phyloP scores from a whole-genome alignment of 2,797 vertebrate species.

The Spinus olivaceus region DNA sequence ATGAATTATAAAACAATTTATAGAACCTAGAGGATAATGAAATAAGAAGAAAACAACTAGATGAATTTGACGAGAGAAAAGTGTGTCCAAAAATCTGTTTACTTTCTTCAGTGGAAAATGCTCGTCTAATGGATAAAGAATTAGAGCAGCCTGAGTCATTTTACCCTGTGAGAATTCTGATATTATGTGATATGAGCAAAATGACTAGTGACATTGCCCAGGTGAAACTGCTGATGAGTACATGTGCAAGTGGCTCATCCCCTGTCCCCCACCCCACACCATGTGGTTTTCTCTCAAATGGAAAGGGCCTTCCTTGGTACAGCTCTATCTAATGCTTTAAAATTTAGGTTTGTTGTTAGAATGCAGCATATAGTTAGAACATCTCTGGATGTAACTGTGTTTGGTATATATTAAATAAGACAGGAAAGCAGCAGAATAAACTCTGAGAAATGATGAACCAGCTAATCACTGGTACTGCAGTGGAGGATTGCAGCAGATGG shows the following conservation, averaged over 20 bases:
- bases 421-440: neutral
- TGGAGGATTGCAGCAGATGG: neutral
- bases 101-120: neutral
- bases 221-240: neutral
- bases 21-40: neutral
- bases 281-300: neutral
- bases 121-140: neutral
- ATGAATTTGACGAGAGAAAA: neutral
- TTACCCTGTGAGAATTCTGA: neutral
- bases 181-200: neutral
- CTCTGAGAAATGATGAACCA: neutral
- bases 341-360: neutral
- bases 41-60: neutral
- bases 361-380: neutral
- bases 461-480: neutral
- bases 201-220: neutral
- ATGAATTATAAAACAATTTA: neutral
- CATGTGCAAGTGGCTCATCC: neutral
- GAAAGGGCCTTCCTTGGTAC: neutral
- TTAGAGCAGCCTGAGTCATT: neutral
- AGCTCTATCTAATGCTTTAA: neutral
- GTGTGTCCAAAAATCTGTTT: neutral
- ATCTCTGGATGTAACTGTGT: neutral
- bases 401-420: neutral
- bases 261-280: accelerated